Conservation (phyloP, 2,888 invertebrate genomes). For the Cataglyphis albicans region DNA sequence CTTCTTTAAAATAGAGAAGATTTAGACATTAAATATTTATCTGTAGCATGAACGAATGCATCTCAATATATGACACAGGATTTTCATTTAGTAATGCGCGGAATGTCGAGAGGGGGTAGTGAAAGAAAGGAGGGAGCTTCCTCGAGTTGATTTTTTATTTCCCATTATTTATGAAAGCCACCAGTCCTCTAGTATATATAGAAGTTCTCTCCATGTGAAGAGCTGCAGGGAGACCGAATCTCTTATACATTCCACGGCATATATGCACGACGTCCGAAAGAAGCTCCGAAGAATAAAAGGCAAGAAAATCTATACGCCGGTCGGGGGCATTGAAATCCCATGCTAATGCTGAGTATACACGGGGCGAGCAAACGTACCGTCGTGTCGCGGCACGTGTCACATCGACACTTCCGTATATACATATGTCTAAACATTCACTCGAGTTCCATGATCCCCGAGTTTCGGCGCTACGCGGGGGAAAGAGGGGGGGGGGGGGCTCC, state of each 20-base stretch:
- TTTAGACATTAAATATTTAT: conserved; percentile 7
- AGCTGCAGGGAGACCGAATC: conserved; percentile 21
- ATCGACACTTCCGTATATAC: conserved; percentile 53
- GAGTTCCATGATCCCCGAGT: conserved; percentile 20
- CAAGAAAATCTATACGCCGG: conserved; percentile 31
- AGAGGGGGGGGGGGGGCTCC: not conserved
- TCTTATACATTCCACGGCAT: conserved; percentile 21
- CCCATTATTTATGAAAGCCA: conserved; percentile 10
- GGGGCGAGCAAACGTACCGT: conserved; percentile 33
- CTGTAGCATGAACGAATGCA: not conserved
- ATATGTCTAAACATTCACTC: conserved; percentile 48
- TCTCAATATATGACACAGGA: not conserved
- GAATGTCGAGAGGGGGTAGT: not conserved
- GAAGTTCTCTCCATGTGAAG: not conserved
- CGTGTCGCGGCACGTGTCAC: conserved; percentile 51
- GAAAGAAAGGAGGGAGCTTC: not conserved
- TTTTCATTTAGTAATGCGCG: conserved; percentile 7
- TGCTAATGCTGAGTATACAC: conserved; percentile 54
- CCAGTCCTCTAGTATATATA: no score
- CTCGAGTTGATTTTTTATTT: conserved; percentile 33
- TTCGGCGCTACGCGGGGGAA: conserved; percentile 25
- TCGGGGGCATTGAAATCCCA: conserved; percentile 43
- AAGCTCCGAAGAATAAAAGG: conserved; percentile 34
- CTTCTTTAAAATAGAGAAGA: no score
- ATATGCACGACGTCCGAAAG: conserved; percentile 17